Evolutionary conservation across 2,797 vertebrate genomes (phyloP), one percentile per base, ranked within the genome.

Genomic region (Onychomys torridus): DNA sequence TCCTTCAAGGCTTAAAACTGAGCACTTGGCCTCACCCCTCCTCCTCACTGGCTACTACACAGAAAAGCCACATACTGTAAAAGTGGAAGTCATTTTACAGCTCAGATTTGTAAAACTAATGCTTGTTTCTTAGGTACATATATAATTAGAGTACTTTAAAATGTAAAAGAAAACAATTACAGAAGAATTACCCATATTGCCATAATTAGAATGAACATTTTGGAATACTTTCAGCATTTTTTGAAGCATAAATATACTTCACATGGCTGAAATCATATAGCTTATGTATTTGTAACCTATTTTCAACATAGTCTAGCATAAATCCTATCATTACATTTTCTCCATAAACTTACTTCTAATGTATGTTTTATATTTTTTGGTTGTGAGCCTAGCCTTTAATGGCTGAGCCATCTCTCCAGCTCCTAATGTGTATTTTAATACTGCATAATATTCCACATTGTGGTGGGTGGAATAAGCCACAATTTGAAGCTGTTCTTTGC

Each of bases 181-280:
- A 95, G 83, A 77, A 93, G 85, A 92, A 75, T 69, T 73, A 57
- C 84, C 46, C 84, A 49, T n/a, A 55, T 87, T 40, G 2, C 94
- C 59, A 77, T 57, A 90, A 97, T 89, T 89, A 91, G 46, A 75
- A 63, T 7, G 90, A 94, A 73, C 61, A 89, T 87, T 93, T 79
- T 17, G 84, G 19, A 76, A 61, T 82, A 77, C 89, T 93, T 88
- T 76, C 81, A 84, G 63, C 14, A 69, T 57, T 93, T 96, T 88
- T 92, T 75, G 79, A 96, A 92, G 57, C 89, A 82, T 85, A 93
- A 87, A 84, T 59, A 94, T 27, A 84, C 65, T 92, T 92, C 61
- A 81, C 71, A 55, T 19, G 57, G 89, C 59, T 77, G 77, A 96
- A 88, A 65, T 32, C 76, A 84, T 29, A 46, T 40, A 21, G 17